phyloP scores from a whole-genome alignment of 2,888 invertebrate species.

The Hemistola chrysoprasaria region DNA sequence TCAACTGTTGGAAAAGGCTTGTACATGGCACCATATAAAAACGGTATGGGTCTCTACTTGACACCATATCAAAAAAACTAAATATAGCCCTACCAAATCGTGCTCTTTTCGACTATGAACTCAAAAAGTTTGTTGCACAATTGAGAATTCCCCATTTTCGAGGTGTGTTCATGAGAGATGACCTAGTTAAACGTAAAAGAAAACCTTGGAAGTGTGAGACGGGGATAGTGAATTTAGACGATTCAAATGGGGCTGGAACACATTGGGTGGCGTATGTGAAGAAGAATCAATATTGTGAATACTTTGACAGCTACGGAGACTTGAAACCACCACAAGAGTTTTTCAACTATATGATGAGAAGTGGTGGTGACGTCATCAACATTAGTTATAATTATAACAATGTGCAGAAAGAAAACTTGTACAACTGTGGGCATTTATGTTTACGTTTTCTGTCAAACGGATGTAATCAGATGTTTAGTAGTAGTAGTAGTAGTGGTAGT shows the following conservation, averaged over 20 bases:
- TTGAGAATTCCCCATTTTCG: slow-evolving; percentile 12
- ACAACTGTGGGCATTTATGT: slow-evolving; percentile 11
- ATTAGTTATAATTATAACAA: background rate
- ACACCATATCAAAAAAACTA: slow-evolving; percentile 7
- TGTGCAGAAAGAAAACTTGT: background rate
- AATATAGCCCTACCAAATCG: slow-evolving; percentile 1
- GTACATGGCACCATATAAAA: slow-evolving; percentile 7
- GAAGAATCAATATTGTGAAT: slow-evolving; percentile 3
- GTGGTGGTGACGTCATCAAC: too few species aligned
- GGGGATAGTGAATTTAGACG: slow-evolving; percentile 10
- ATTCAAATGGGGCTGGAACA: slow-evolving; percentile 3
- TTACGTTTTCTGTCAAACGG: slow-evolving; percentile 1
- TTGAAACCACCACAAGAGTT: slow-evolving; percentile 8
- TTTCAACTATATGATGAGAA: background rate
- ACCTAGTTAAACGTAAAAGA: background rate
- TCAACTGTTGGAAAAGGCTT: slow-evolving; percentile 6
- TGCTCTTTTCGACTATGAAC: too few species aligned
- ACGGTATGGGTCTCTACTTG: slow-evolving; percentile 1
- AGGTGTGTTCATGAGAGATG: slow-evolving; percentile 15
- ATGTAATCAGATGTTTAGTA: slow-evolving; percentile 1
- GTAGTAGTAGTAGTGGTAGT: too few species aligned
- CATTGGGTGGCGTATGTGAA: slow-evolving; percentile 16
- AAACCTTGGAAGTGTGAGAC: slow-evolving; percentile 1
- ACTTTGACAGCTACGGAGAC: slow-evolving; percentile 14
- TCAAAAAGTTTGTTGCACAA: too few species aligned